Percentiles rank a stretch among this genome's conserved stretches.
Conservation (phyloP, 2,113 vertebrate genomes). For the Syngnathus scovelli region DNA sequence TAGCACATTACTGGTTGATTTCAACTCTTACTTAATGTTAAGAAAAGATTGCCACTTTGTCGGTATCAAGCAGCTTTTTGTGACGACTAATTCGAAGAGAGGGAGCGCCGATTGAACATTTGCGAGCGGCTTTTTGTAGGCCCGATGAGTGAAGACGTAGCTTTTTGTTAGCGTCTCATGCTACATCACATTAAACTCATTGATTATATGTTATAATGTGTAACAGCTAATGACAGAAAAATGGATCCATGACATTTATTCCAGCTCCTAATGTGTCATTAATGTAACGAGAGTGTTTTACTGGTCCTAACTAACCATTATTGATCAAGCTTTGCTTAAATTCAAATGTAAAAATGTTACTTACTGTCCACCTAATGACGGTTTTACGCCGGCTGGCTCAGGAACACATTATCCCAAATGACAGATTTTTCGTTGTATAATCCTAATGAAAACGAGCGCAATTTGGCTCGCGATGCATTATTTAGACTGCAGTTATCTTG, state of each 20-base stretch:
- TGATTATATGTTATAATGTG: not conserved
- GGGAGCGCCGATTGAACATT: no score
- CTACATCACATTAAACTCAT: not conserved
- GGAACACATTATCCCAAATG: not conserved
- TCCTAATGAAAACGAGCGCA: constrained; percentile 1
- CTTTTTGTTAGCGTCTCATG: not conserved
- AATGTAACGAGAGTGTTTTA: not conserved
- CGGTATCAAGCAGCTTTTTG: not conserved
- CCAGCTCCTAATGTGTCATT: not conserved
- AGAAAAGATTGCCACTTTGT: not conserved
- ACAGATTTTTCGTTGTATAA: not conserved
- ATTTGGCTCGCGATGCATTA: not conserved
- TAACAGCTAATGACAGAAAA: not conserved
- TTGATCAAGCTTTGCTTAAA: not conserved
- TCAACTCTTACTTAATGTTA: not conserved
- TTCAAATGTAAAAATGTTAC: not conserved
- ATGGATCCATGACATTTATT: not conserved
- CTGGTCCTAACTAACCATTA: not conserved
- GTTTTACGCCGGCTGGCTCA: not conserved
- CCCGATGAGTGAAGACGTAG: not conserved
- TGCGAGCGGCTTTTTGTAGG: not conserved
- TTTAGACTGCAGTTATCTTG: not conserved
- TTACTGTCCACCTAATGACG: not conserved
- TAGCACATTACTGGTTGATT: not conserved
- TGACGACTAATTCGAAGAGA: not conserved